Conservation (phyloP, 2,797 vertebrate genomes). For the Neoniphon sammara region DNA sequence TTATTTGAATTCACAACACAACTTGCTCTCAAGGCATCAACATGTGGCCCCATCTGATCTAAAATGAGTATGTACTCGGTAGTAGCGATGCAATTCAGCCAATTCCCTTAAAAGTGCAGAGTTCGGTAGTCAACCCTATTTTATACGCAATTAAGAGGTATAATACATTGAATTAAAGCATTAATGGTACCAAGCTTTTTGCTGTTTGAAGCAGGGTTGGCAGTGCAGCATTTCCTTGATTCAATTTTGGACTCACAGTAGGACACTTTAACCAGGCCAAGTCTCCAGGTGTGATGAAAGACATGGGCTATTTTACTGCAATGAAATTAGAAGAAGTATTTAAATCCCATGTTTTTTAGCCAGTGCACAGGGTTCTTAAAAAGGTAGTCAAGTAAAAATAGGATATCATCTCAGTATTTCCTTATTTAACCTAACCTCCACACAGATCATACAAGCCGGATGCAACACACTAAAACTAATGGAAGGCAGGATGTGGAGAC, state of each 20-base stretch:
- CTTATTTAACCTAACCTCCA: neutral
- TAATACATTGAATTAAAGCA: constrained; percentile 45
- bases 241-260: constrained; percentile 14
- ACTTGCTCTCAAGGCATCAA: too few relatives aligned
- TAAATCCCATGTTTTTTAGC: neutral
- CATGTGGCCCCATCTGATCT: too few relatives aligned
- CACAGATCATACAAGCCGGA: constrained; percentile 24
- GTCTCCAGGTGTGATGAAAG: neutral
- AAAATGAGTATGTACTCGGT: too few relatives aligned
- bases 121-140: too few relatives aligned
- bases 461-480: constrained; percentile 20
- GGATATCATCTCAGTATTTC: neutral
- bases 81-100: too few relatives aligned
- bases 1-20: too few relatives aligned
- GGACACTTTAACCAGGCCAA: constrained; percentile 5
- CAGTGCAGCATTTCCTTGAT: constrained; percentile 29
- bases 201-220: constrained; percentile 11
- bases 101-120: too few relatives aligned
- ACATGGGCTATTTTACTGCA: neutral
- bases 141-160: constrained; percentile 55
- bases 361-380: neutral
- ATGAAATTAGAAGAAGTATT: neutral
- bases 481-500: constrained; percentile 9
- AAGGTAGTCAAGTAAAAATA: neutral
- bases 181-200: constrained; percentile 22